Base-by-base conservation (phyloP, 2,888 invertebrate species). In the Aphodius sticticus region DNA sequence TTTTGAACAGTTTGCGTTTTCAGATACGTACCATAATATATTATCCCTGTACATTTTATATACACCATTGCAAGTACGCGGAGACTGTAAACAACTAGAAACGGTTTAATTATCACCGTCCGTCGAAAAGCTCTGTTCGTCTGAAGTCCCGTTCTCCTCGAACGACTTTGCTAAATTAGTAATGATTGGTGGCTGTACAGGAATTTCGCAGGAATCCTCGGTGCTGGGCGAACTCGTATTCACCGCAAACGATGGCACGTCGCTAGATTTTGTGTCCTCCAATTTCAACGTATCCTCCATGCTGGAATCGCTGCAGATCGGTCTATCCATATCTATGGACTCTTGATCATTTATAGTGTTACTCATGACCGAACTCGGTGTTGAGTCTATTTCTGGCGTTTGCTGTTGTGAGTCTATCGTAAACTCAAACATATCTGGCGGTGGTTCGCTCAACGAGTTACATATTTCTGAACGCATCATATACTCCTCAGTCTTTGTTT, bases 391-490 rank as follows among this genome's bases (percentile, higher is more conserved):
- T 15, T 80, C 78, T 9, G 74, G 69, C 6, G 76, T 69, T 16
- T 76, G 77, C 4, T 53, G 69, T 72, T 77, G 77, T n/a, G 76
- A 75, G 36, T 80, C 81, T 53, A 83, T 76, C 26, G 84, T 82
- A 71, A 88, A 85, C 82, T 89, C 89, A 81, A 89, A 89, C 89
- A 89, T 89, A 78, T 86, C 86, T 4, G 89, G 89, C 0, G 89
- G 89, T 5, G 89, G 89, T 82, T 89, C 89, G 79, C 89, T 89
- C 72, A 89, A 83, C 0, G 89, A 89, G 84, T 87, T 88, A 81
- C 89, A 89, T 86, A 89, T 89, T 78, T 86, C 87, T 5, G 87
- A 88, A 14, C 88, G 79, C n/a, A 88, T 87, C 69, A 88, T 87
- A 53, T 88, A 85, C 70, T 77, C 75, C 37, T 53, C 81, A 78